Percentiles rank a stretch among this genome's conserved stretches.
These are phyloP conservation scores for Leptarthrus brevirostris DNA, from an alignment of 2,888 invertebrate genomes.

Conservation along the genomic window DNA sequence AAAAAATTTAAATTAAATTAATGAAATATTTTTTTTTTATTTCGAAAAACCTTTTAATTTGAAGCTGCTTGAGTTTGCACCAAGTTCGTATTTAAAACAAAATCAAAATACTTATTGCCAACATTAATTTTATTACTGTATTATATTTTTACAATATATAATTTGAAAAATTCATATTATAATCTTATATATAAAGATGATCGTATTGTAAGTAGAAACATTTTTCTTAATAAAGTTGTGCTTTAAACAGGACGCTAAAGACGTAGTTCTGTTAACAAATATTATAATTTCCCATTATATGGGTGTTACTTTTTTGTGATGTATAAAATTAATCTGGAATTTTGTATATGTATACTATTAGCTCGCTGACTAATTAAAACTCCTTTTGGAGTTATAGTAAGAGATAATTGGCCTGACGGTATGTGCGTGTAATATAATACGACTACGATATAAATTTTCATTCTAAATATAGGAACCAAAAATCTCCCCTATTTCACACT, in stretches of 20 bases:
- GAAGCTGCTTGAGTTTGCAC: too few relatives aligned
- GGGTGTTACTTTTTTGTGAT: conserved; percentile 9
- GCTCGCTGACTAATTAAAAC: neutral
- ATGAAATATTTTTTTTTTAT: too few relatives aligned
- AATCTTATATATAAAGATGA: conserved; percentile 4
- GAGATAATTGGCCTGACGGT: neutral
- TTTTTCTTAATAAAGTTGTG: conserved; percentile 27
- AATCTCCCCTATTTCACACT: neutral
- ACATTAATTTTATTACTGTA: too few relatives aligned
- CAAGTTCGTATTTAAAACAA: too few relatives aligned
- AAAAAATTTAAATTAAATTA: too few relatives aligned
- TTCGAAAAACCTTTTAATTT: too few relatives aligned
- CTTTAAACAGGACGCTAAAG: neutral
- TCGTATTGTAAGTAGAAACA: conserved; percentile 7
- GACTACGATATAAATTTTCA: neutral
- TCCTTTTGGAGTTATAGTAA: neutral
- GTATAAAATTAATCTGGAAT: conserved; percentile 20
- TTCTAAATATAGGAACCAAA: neutral
- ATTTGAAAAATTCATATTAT: too few relatives aligned
- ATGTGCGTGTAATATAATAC: neutral
- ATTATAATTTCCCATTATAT: neutral
- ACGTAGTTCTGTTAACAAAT: neutral
- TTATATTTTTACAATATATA: too few relatives aligned
- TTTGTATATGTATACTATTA: neutral
- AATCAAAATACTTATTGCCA: too few relatives aligned